phyloP scores from a whole-genome alignment of 2,113 vertebrate species.

The Psittacara wagleri region DNA sequence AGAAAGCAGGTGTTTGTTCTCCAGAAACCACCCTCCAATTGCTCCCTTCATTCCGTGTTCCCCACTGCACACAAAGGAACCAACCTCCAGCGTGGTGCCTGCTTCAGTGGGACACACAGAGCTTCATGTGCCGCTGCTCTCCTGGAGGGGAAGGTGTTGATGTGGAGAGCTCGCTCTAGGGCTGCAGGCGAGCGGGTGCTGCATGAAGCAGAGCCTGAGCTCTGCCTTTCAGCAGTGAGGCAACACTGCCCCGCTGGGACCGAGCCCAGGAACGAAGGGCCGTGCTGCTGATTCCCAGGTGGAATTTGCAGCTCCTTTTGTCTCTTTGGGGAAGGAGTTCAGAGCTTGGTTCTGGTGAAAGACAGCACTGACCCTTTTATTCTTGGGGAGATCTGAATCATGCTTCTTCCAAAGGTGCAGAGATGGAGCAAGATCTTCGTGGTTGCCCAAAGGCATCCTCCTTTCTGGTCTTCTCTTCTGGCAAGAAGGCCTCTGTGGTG shows the following conservation, averaged over 20 bases:
- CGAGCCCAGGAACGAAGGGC: neutral
- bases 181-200: neutral
- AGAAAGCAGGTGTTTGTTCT: neutral
- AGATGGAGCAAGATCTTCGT: neutral
- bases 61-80: neutral
- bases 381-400: neutral
- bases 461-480: neutral
- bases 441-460: neutral
- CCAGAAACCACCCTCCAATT: neutral
- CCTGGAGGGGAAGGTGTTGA: neutral
- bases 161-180: fast-evolving
- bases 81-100: neutral
- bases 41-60: neutral
- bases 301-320: neutral
- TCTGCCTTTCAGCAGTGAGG: neutral
- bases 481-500: neutral
- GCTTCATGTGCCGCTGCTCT: neutral
- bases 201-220: neutral
- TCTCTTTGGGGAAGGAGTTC: neutral
- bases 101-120: neutral
- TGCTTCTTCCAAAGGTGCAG: neutral
- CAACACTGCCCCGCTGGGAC: slow-evolving; percentile 62
- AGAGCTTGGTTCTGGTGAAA: neutral
- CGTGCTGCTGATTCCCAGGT: neutral
- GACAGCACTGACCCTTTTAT: neutral